Base-by-base conservation (phyloP, 2,797 vertebrate genomes). In the Schizopygopsis malacanthus region DNA sequence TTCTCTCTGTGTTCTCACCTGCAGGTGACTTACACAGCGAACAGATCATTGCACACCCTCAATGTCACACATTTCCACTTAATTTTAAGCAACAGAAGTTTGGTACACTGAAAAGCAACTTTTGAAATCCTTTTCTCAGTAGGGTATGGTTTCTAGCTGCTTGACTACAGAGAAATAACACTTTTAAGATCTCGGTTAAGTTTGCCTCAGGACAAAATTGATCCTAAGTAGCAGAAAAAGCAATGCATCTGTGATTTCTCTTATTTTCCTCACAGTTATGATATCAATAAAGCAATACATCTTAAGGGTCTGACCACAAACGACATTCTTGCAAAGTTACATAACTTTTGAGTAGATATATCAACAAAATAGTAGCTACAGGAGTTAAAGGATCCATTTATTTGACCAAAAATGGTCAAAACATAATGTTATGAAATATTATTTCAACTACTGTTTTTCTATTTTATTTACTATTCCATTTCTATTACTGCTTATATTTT, bases 1-100 rank as follows among this genome's bases (percentile, higher is more conserved):
- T 89, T 89, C 86, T 89, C 91, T 90, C 88, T 81, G 87, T 90
- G 89, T 84, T 91, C 87, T 89, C 89, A 91, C 90, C 90, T 56
- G 69, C 75, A 85, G 82, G 67, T 81, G 80, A 80, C 69, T 82
- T 67, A 85, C 45, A 80, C 76, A 85, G 83, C 69, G 47, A 81
- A 80, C 63, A 82, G 73, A 82, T 87, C 88, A 88, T 84, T 81
- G 54, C 50, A 67, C 83, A 56, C 67, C 84, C 76, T 83, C 77
- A 88, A 86, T 47, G 83, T 59, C 69, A 76, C 82, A 84, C 37
- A 85, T 54, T 78, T 80, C 47, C 1, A 52, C 78, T 83, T 50
- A 82, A 87, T 85, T 77, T 50, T 33, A 50, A 75, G 25, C 47
- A 85, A 70, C 8, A 45, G 4, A 75, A 67, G 15, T 77, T 83